Evolutionary conservation across 2,113 vertebrate genomes (phyloP), one percentile per base, ranked within the genome.

Genomic region (Nyctibius bracteatus): DNA sequence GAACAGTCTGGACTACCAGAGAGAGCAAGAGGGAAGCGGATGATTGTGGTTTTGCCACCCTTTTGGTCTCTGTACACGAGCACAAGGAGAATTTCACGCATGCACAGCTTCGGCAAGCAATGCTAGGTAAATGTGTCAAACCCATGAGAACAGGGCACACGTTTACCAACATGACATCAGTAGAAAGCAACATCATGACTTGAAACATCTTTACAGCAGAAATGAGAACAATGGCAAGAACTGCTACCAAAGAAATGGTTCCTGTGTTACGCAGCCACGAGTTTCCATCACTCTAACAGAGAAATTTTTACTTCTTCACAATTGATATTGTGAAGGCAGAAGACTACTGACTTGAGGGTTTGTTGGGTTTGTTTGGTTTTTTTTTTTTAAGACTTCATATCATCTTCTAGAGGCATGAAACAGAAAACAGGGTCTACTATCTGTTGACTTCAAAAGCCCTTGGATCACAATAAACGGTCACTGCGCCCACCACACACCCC

Each of bases 401-500:
- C 3, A 13, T 39, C 67, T 65, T 46, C 25, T 18, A 39, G 30
- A 68, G 23, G 21, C 14, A 62, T 5, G 2, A 35, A 41, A 15
- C 2, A 66, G 12, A 54, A 66, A 41, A 17, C 1, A 13, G 23
- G 8, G 4, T n/a, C 9, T 61, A 52, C 24, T 21, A 12, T 8
- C 5, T 9, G 19, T 4, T 58, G 62, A 55, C 35, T 79, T 81
- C 58, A 67, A 33, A 82, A 66, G 35, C n/a, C 59, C 85, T 14
- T 37, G 33, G 23, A 79, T 33, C 24, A 25, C 9, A 52, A 11
- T 15, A 57, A 43, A 9, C 2, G 7, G 22, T 66, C 61, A 27
- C 25, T 33, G 52, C 1, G 1, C n/a, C 39, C 23, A 82, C 41
- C 8, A 0, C 10, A 12, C 28, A 52, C 3, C 11, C 31, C 21